Evolutionary conservation across 2,888 invertebrate genomes (phyloP).

Genomic region (Lysandra coridon): DNA sequence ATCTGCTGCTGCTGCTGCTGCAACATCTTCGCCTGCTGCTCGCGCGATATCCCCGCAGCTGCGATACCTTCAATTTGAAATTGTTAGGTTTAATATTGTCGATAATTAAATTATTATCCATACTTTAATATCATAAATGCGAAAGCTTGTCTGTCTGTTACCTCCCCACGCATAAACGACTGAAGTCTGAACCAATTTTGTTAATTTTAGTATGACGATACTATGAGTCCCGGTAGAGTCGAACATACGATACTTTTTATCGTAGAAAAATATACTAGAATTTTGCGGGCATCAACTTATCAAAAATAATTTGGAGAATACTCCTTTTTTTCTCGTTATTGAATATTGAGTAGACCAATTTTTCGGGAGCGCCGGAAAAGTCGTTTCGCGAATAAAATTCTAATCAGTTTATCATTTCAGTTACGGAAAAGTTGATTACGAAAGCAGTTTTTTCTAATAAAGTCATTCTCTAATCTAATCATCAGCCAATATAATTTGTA

Average conservation of each 20-base stretch:
- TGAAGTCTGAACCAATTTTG: too few relatives aligned
- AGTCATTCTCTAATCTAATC: not conserved
- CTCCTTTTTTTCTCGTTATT: not conserved
- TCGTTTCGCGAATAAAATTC: not conserved
- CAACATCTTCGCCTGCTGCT: constrained; percentile 84
- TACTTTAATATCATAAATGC: not conserved
- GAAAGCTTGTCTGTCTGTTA: too few relatives aligned
- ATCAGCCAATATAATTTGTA: not conserved
- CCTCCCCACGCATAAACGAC: too few relatives aligned
- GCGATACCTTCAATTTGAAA: constrained; percentile 55
- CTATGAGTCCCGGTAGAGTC: too few relatives aligned
- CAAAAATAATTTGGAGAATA: not conserved
- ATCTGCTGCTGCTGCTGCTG: constrained; percentile 86
- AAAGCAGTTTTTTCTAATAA: not conserved
- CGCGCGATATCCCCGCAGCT: constrained; percentile 75
- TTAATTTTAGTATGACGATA: too few relatives aligned
- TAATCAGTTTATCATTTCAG: not conserved
- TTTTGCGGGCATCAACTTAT: not conserved
- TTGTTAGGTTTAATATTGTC: not conserved
- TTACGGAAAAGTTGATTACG: not conserved
- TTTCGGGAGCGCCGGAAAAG: not conserved
- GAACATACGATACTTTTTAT: too few relatives aligned
- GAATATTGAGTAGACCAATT: not conserved
- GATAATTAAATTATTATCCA: not conserved
- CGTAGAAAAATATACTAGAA: too few relatives aligned